Percentiles rank a stretch among this genome's conserved stretches.
Conservation (phyloP, 2,797 vertebrate species). For the Erethizon dorsatum region DNA sequence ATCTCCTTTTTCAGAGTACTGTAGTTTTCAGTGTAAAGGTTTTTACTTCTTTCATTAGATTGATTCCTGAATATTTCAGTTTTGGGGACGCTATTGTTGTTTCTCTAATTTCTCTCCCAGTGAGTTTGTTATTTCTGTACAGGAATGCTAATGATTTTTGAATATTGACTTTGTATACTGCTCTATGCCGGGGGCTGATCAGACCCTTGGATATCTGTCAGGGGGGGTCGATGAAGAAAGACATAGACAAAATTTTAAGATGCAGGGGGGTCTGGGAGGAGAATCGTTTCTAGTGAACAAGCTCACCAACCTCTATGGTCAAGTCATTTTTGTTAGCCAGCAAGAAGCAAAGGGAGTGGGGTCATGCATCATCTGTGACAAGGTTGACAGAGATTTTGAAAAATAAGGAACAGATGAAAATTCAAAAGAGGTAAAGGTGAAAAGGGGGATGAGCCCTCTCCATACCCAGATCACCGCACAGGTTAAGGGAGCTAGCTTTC, state of each 20-base stretch:
- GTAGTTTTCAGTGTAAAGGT: not conserved
- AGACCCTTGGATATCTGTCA: not conserved
- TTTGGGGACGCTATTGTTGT: not conserved
- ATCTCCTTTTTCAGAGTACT: not conserved
- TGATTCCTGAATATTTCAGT: not conserved
- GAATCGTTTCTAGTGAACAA: not conserved
- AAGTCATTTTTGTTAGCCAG: not conserved
- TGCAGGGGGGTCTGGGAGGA: not conserved
- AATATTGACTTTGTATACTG: not conserved
- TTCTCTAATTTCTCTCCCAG: not conserved
- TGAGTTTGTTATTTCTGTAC: not conserved
- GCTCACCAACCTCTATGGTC: not conserved
- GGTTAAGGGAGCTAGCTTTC: not conserved
- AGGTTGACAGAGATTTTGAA: not conserved
- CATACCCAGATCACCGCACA: not conserved
- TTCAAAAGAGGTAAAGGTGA: not conserved
- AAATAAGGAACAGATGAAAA: not conserved
- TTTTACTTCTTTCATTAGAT: not conserved
- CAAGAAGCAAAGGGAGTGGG: not conserved
- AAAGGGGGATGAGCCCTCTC: not conserved
- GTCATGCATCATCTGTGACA: not conserved
- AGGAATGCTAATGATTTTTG: not conserved
- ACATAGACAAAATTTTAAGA: not conserved
- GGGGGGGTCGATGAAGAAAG: not conserved
- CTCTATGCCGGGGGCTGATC: not conserved